Evolutionary conservation across 2,113 vertebrate species (phyloP).

Genomic region (Hypocryptadius cinnamomeus): DNA sequence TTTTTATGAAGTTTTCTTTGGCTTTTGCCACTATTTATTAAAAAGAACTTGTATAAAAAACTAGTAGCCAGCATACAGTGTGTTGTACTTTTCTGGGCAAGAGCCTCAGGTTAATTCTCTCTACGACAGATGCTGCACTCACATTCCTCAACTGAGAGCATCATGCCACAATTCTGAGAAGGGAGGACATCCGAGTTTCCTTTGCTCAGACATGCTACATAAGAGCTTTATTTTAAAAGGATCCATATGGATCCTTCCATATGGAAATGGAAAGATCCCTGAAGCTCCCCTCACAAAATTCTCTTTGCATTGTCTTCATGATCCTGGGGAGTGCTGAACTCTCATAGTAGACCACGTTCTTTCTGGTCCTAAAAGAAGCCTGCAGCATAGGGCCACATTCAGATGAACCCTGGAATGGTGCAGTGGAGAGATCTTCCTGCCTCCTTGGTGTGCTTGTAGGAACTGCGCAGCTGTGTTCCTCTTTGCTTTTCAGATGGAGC

Average conservation of each 20-base stretch:
- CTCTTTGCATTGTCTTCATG: not conserved
- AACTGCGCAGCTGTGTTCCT: not conserved
- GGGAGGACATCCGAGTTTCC: not conserved
- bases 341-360: accelerated
- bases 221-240: not conserved
- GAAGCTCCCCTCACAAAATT: not conserved
- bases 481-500: not conserved
- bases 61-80: not conserved
- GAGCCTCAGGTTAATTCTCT: not conserved
- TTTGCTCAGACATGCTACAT: not conserved
- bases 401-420: not conserved
- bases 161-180: not conserved
- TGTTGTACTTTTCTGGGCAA: not conserved
- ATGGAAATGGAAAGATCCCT: not conserved
- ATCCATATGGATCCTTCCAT: not conserved
- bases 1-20: conserved; percentile 16
- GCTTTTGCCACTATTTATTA: not conserved
- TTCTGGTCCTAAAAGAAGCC: not conserved
- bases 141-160: not conserved
- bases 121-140: not conserved
- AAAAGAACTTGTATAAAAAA: not conserved
- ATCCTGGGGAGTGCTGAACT: not conserved
- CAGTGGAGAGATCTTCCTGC: not conserved
- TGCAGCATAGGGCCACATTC: not conserved
- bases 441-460: not conserved